Percentiles rank a stretch among this genome's conserved stretches.
Evolutionary conservation across 2,113 vertebrate species (phyloP).

Genomic region (Canis aureus): DNA sequence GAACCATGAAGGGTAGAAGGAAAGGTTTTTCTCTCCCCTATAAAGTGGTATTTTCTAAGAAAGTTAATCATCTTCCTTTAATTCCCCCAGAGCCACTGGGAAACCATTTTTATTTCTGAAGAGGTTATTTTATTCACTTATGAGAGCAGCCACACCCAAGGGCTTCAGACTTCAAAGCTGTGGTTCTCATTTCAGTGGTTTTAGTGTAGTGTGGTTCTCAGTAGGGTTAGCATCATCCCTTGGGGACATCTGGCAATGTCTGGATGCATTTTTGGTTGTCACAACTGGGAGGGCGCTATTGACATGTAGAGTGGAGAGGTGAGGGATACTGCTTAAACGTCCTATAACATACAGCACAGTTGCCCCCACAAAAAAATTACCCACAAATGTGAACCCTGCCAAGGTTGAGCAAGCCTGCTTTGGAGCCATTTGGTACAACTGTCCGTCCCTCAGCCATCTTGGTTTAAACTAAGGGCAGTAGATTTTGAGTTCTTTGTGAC

Average conservation of each 20-base stretch:
- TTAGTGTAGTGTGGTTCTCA: background rate
- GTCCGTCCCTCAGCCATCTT: background rate
- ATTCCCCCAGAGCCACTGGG: background rate
- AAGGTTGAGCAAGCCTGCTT: background rate
- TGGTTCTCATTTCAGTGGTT: background rate
- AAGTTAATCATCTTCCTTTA: background rate
- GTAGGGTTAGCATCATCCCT: background rate
- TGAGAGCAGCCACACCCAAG: background rate
- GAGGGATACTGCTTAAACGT: background rate
- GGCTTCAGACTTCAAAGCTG: background rate
- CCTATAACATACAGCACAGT: background rate
- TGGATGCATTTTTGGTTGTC: background rate
- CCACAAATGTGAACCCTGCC: background rate
- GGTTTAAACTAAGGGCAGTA: background rate
- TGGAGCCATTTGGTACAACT: background rate
- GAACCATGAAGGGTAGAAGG: background rate
- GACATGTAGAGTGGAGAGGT: background rate
- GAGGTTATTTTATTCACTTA: background rate
- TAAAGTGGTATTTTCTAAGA: conserved; percentile 10
- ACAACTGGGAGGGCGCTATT: background rate
- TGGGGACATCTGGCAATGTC: background rate
- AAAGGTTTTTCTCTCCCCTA: background rate
- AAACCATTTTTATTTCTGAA: background rate
- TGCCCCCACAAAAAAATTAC: background rate
- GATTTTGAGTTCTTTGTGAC: background rate